phyloP scores from a whole-genome alignment of 2,113 vertebrate species.

The Corapipo altera region DNA sequence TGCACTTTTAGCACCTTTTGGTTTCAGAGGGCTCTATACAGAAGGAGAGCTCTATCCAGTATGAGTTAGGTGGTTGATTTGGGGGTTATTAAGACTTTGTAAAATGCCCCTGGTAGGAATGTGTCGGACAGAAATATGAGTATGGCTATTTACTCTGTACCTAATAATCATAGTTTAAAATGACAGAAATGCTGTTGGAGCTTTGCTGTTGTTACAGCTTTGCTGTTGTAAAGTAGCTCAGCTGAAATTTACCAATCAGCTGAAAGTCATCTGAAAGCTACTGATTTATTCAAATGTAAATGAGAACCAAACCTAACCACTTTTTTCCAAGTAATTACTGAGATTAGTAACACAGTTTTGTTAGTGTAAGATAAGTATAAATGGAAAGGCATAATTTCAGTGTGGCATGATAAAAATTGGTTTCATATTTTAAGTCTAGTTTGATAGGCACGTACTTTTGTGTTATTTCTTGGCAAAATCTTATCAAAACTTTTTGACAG shows the following conservation, averaged over 20 bases:
- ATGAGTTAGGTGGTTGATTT: not conserved
- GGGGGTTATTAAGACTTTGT: not conserved
- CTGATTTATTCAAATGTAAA: not conserved
- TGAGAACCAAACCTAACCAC: not conserved
- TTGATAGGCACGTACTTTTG: accelerated
- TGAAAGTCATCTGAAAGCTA: not conserved
- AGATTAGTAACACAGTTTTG: not conserved
- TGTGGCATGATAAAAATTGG: not conserved
- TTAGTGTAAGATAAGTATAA: not conserved
- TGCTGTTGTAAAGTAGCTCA: not conserved
- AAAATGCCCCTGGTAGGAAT: not conserved
- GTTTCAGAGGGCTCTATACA: not conserved
- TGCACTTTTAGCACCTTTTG: not conserved
- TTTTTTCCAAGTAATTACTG: not conserved
- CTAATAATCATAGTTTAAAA: not conserved
- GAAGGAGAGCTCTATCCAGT: not conserved
- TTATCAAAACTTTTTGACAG: not conserved
- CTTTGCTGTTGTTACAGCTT: not conserved
- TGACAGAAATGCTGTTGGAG: not conserved
- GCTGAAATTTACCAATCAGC: not conserved
- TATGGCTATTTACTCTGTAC: not conserved
- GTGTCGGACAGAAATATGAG: not conserved
- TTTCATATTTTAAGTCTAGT: not conserved
- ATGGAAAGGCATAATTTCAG: not conserved
- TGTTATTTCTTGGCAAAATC: not conserved